phyloP scores from a whole-genome alignment of 2,888 invertebrate genomes.

The Diabrotica balteata region DNA sequence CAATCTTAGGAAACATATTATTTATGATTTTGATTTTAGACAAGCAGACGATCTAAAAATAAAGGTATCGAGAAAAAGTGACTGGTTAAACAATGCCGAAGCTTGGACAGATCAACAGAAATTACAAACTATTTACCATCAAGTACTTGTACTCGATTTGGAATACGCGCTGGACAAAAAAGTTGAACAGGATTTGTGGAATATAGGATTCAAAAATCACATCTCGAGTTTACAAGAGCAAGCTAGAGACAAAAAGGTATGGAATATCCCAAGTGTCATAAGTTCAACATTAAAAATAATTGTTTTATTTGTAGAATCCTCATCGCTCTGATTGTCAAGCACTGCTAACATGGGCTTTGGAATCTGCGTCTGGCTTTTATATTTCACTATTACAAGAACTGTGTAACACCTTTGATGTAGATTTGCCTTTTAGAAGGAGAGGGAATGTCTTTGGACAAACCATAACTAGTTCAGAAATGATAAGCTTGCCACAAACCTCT shows the following conservation, averaged over 20 bases:
- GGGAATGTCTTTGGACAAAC: constrained; percentile 55
- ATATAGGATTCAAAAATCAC: constrained; percentile 86
- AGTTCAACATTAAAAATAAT: neutral
- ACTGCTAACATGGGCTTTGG: constrained; percentile 80
- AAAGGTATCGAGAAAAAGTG: constrained; percentile 69
- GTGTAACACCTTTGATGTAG: constrained; percentile 80
- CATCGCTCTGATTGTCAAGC: constrained; percentile 78
- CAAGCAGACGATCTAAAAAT: constrained; percentile 78
- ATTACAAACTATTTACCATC: constrained; percentile 68
- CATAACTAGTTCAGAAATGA: constrained; percentile 47
- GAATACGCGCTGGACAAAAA: constrained; percentile 89
- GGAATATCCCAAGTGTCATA: too few relatives aligned
- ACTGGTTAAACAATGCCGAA: constrained; percentile 58
- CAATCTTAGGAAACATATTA: constrained; percentile 12
- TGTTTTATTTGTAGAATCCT: constrained; percentile 66
- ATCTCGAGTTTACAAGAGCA: constrained; percentile 80
- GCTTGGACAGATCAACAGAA: constrained; percentile 62
- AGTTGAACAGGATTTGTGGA: constrained; percentile 90
- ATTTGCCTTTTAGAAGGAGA: constrained; percentile 75
- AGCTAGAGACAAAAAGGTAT: constrained; percentile 80
- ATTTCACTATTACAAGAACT: constrained; percentile 81
- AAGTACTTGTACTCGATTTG: constrained; percentile 79
- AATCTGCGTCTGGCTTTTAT: constrained; percentile 87
- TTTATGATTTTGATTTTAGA: constrained; percentile 57
- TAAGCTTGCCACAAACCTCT: constrained; percentile 66